Evolutionary conservation across 2,888 invertebrate species (phyloP).

Genomic region (Eupithecia centaureata): DNA sequence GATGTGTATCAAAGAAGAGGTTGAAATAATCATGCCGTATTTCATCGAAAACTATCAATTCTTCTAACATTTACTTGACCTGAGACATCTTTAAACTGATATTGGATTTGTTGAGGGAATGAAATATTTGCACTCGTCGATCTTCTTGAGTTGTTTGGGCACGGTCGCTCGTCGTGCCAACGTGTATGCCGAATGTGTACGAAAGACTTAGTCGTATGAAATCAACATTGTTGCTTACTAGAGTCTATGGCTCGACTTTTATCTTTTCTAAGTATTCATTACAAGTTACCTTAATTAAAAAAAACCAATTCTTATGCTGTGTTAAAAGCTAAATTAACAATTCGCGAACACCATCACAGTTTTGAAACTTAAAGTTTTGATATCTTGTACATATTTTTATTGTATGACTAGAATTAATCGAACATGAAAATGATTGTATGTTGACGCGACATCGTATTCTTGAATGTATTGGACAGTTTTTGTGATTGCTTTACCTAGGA

Average conservation of each 20-base stretch:
- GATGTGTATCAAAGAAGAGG: not conserved
- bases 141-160: not conserved
- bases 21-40: not conserved
- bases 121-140: not conserved
- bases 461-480: slow-evolving; percentile 73
- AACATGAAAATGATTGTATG: slow-evolving; percentile 5
- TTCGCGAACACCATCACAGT: slow-evolving; percentile 28
- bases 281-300: not conserved
- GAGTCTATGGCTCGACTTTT: not conserved
- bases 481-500: slow-evolving; percentile 81
- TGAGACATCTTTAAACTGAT: not conserved
- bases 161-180: not conserved
- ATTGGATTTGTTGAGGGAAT: too few relatives aligned
- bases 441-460: slow-evolving; percentile 31
- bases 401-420: not conserved
- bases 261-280: not conserved
- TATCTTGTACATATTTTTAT: not conserved
- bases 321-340: slow-evolving; percentile 36
- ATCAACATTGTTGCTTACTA: not conserved
- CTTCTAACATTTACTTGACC: not conserved
- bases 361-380: slow-evolving; percentile 37
- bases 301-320: not conserved
- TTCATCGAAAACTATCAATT: not conserved
- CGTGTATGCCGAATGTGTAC: too few relatives aligned
- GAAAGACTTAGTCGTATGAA: not conserved